Conservation (phyloP, 1,140 invertebrate species). For the Lerema accius region DNA sequence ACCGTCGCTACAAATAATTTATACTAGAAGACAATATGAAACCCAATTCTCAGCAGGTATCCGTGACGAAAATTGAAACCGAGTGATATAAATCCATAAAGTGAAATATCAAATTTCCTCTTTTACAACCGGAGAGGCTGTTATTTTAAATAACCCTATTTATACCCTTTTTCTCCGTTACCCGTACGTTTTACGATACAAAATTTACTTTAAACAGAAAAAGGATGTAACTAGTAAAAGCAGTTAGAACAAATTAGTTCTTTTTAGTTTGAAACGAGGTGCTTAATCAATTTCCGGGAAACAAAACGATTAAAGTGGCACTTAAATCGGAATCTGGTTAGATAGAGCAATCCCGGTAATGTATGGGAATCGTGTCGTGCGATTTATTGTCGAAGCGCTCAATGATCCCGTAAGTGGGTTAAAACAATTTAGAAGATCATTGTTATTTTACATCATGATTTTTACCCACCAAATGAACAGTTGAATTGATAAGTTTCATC, state of each 20-base stretch:
- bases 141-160: conserved; percentile 46
- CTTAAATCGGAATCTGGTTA: conserved; percentile 64
- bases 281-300: conserved; percentile 59
- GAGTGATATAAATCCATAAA: conserved; percentile 62
- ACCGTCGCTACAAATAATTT: conserved; percentile 14
- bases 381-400: conserved; percentile 51
- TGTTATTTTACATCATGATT: conserved; percentile 1
- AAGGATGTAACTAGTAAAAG: conserved; percentile 4
- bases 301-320: conserved; percentile 59
- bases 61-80: conserved; percentile 56
- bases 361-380: conserved; percentile 46
- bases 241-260: conserved; percentile 12
- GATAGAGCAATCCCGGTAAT: conserved; percentile 60
- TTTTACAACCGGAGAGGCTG: conserved; percentile 42
- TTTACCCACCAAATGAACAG: too few relatives aligned
- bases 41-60: conserved; percentile 42
- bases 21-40: conserved; percentile 38
- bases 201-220: not conserved
- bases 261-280: conserved; percentile 36
- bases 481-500: too few relatives aligned
- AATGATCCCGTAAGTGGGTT: conserved; percentile 36
- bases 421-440: conserved; percentile 42
- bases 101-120: conserved; percentile 59
- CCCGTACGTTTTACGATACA: not conserved
- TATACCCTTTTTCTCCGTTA: not conserved